These are phyloP conservation scores for Xanthia icteritia DNA, from an alignment of 2,888 invertebrate species.

Conservation along the genomic window DNA sequence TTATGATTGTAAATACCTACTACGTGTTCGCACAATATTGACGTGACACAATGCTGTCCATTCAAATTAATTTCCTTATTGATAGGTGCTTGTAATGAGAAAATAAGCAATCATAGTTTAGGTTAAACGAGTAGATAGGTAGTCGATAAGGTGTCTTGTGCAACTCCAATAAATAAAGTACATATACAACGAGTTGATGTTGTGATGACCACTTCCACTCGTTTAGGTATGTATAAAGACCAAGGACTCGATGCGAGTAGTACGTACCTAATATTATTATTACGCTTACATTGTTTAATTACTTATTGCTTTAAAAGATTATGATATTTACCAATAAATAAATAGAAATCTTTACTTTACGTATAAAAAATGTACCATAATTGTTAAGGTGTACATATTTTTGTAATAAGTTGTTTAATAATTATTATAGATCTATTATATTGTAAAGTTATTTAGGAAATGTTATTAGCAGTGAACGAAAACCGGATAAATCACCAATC, in stretches of 20 bases:
- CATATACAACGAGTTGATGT: slow-evolving; percentile 81
- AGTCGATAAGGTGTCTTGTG: slow-evolving; percentile 74
- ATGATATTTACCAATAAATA: slow-evolving; percentile 62
- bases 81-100: slow-evolving; percentile 80
- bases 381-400: slow-evolving; percentile 77
- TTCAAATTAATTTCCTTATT: slow-evolving; percentile 74
- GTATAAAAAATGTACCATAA: slow-evolving; percentile 64
- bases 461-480: slow-evolving; percentile 62
- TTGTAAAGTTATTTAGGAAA: slow-evolving; percentile 59
- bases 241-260: slow-evolving; percentile 65
- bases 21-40: slow-evolving; percentile 72
- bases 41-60: slow-evolving; percentile 72
- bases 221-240: slow-evolving; percentile 69
- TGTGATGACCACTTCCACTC: slow-evolving; percentile 78
- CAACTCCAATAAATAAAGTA: slow-evolving; percentile 75
- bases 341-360: slow-evolving; percentile 65
- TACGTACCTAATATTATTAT: slow-evolving; percentile 71
- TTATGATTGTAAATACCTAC: slow-evolving; percentile 60
- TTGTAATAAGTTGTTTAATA: slow-evolving; percentile 68
- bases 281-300: slow-evolving; percentile 75
- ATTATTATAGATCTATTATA: slow-evolving; percentile 61
- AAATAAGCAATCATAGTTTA: slow-evolving; percentile 79
- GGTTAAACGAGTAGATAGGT: slow-evolving; percentile 71
- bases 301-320: slow-evolving; percentile 68
- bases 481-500: slow-evolving; percentile 52